Evolutionary conservation across 2,113 vertebrate species (phyloP).

Genomic region (Onychorhynchus coronatus): DNA sequence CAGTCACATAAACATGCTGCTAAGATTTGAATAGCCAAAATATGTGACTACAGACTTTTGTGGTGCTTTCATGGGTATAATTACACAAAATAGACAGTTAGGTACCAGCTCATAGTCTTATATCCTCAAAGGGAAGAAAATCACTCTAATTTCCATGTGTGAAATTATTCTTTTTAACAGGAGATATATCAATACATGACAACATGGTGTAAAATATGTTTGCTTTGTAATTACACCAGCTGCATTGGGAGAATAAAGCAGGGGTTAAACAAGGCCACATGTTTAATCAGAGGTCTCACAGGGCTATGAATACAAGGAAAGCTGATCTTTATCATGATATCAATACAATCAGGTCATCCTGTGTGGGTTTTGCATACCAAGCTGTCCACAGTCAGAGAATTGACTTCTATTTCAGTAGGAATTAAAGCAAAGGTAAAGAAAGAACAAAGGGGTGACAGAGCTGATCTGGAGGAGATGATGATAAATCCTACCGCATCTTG

Average conservation of each 20-base stretch:
- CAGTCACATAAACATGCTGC: not conserved
- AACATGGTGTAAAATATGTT: not conserved
- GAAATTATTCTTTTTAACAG: not conserved
- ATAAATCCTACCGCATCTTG: constrained; percentile 22
- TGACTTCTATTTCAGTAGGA: constrained; percentile 30
- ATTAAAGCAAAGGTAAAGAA: constrained; percentile 1
- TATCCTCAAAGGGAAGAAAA: not conserved
- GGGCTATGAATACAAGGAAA: constrained; percentile 38
- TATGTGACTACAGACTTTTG: not conserved
- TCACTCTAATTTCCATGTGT: not conserved
- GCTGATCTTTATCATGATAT: constrained; percentile 27
- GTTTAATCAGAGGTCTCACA: constrained; percentile 16
- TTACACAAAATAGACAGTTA: not conserved
- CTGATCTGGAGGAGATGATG: not conserved
- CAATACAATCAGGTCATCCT: constrained; percentile 54
- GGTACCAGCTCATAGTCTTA: not conserved
- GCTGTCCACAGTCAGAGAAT: constrained; percentile 13
- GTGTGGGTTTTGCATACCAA: constrained; percentile 38
- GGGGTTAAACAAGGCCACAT: constrained; percentile 46
- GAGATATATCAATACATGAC: not conserved
- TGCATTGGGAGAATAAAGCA: not conserved
- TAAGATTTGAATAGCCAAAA: not conserved
- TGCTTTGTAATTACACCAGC: not conserved
- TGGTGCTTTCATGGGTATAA: not conserved
- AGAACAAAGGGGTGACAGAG: not conserved